phyloP scores from a whole-genome alignment of 1,140 invertebrate genomes.

The Marisa cornuarietis region DNA sequence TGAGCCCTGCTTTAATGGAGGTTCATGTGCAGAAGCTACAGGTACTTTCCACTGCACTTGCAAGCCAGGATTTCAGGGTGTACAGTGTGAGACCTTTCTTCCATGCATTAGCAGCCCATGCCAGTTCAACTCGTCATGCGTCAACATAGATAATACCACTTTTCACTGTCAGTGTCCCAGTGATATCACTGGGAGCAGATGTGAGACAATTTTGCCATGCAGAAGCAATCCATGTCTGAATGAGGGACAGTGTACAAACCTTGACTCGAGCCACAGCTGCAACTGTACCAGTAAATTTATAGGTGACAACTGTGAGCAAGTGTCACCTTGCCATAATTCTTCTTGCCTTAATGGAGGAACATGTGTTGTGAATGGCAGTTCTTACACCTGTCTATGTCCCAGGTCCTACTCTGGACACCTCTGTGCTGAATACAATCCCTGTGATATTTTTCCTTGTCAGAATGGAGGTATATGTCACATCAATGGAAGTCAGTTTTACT shows the following conservation, averaged over 20 bases:
- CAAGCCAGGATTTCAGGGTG: constrained; percentile 32
- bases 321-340: constrained; percentile 33
- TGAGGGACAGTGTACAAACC: constrained; percentile 53
- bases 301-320: constrained; percentile 40
- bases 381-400: constrained; percentile 40
- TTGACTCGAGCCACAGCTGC: constrained; percentile 48
- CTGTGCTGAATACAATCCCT: constrained; percentile 40
- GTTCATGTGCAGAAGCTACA: background rate
- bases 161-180: constrained; percentile 30
- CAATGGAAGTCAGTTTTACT: constrained; percentile 30
- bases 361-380: constrained; percentile 26
- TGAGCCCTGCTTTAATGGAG: constrained; percentile 26
- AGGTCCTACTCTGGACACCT: constrained; percentile 29
- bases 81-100: constrained; percentile 43
- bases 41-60: constrained; percentile 40
- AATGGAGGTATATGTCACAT: constrained; percentile 42
- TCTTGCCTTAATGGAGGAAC: constrained; percentile 47
- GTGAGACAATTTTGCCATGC: constrained; percentile 66
- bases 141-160: constrained; percentile 14
- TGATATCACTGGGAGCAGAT: constrained; percentile 28
- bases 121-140: constrained; percentile 35
- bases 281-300: constrained; percentile 32
- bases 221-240: constrained; percentile 39
- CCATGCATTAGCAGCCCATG: constrained; percentile 46
- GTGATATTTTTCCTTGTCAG: constrained; percentile 38